Evolutionary conservation across 2,797 vertebrate species (phyloP).

Genomic region (Platyrinchus mystaceus): DNA sequence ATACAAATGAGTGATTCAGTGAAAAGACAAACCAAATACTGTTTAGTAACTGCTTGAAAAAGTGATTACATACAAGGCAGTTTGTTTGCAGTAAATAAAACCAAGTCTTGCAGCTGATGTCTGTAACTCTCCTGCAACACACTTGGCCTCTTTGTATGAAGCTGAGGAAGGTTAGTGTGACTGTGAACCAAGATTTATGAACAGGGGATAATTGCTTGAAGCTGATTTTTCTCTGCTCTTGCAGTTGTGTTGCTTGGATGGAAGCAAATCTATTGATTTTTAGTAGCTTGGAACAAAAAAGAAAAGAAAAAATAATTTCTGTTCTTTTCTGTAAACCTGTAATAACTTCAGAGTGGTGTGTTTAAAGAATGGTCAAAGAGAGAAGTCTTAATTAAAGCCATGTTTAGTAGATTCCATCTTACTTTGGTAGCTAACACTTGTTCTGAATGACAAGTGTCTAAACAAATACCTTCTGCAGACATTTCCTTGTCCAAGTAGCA

Average conservation of each 20-base stretch:
- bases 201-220: neutral
- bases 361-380: neutral
- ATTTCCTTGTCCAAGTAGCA: neutral
- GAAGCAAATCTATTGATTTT: neutral
- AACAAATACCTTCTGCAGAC: neutral
- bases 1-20: neutral
- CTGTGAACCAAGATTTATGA: constrained; percentile 20
- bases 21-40: neutral
- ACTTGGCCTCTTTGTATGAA: neutral
- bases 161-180: neutral
- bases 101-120: neutral
- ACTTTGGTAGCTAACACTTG: neutral
- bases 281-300: neutral
- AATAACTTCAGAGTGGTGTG: neutral
- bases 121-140: neutral
- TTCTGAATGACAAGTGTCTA: neutral
- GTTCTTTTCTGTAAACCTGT: neutral
- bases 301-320: neutral
- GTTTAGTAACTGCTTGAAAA: neutral
- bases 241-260: neutral
- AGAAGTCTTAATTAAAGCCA: neutral
- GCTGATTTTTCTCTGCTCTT: neutral
- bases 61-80: neutral
- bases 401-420: neutral
- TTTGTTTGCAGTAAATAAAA: neutral